Conservation (phyloP, 2,113 vertebrate species). For the Bombycilla garrulus region DNA sequence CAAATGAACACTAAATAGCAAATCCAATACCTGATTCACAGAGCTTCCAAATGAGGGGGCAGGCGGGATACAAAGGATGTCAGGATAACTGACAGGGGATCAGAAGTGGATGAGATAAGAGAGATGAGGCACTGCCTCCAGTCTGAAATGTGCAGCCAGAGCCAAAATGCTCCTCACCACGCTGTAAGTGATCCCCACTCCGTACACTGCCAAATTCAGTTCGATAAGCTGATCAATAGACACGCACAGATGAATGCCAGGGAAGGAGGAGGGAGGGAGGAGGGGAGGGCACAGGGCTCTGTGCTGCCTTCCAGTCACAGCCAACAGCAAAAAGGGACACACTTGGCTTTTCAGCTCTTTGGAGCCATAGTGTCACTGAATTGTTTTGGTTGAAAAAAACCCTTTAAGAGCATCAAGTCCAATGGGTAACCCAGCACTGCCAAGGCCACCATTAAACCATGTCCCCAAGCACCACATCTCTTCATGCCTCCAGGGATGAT, state of each 20-base stretch:
- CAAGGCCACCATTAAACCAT: background rate
- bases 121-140: background rate
- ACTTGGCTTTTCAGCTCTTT: background rate
- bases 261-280: background rate
- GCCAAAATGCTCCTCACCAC: background rate
- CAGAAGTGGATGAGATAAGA: background rate
- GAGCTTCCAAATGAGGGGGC: background rate
- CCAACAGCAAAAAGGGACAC: background rate
- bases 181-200: fast-evolving
- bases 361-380: background rate
- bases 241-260: background rate
- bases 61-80: background rate
- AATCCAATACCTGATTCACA: background rate
- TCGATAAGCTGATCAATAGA: background rate
- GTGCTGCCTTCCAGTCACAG: background rate
- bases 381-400: background rate
- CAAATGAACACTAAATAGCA: background rate
- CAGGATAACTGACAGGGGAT: background rate
- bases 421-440: background rate
- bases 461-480: background rate
- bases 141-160: background rate
- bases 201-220: background rate
- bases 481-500: background rate
- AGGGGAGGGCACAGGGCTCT: background rate
- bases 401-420: background rate